These are phyloP conservation scores for Dendroctonus valens DNA, from an alignment of 1,140 invertebrate genomes.

Conservation along the genomic window DNA sequence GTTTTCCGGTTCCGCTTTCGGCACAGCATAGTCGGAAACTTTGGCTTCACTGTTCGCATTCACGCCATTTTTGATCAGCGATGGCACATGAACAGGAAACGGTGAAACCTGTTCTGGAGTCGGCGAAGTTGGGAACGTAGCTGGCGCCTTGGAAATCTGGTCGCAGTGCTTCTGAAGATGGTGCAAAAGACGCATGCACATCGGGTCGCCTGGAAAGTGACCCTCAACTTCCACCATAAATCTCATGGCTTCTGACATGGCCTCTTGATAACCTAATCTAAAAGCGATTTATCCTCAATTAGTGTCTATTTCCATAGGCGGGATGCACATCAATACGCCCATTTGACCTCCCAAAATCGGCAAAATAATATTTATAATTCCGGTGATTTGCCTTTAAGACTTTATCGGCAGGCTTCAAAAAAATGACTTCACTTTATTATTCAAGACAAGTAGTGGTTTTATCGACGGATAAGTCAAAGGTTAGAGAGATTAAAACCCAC, in stretches of 20 bases:
- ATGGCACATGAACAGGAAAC: constrained; percentile 10
- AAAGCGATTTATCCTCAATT: constrained; percentile 10
- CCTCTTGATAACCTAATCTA: constrained; percentile 76
- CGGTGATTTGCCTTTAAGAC: no score
- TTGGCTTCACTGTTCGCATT: neutral
- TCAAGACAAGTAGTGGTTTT: no score
- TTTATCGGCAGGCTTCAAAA: no score
- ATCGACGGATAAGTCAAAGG: no score
- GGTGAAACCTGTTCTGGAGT: constrained; percentile 1
- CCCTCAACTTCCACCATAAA: constrained; percentile 87
- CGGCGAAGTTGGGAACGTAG: constrained; percentile 5
- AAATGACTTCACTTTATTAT: no score
- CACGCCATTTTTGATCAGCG: constrained; percentile 5
- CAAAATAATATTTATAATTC: no score
- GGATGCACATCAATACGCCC: no score
- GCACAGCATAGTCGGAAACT: constrained; percentile 25
- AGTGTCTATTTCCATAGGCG: no score
- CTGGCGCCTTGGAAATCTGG: constrained; percentile 52
- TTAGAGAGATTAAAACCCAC: no score
- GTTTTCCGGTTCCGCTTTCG: constrained; percentile 37
- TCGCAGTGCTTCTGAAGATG: constrained; percentile 86
- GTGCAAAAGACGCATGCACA: constrained; percentile 77
- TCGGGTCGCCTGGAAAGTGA: constrained; percentile 70
- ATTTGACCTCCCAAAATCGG: no score
- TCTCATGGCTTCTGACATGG: constrained; percentile 82